These are phyloP conservation scores for Trachelus stipa DNA, from an alignment of 2,888 invertebrate species.

Conservation along the genomic window DNA sequence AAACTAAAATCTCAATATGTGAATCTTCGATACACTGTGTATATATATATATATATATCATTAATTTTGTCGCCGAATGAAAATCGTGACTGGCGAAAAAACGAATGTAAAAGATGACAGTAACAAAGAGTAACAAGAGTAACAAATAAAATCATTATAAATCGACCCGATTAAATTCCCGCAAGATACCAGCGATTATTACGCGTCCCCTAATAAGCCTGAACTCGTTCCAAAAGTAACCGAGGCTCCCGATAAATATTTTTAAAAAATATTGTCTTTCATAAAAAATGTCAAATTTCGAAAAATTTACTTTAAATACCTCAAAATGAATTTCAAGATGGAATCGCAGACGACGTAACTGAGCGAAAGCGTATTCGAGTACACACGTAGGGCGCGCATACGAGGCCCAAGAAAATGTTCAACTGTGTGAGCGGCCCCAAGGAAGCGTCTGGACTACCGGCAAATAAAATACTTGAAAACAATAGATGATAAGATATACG, in stretches of 20 bases:
- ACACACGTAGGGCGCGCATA: not conserved
- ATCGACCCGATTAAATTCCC: not conserved
- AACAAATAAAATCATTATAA: not conserved
- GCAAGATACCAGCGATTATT: not conserved
- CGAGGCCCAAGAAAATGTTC: not conserved
- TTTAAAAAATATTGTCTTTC: not conserved
- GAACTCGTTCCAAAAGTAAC: not conserved
- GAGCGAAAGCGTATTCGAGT: not conserved
- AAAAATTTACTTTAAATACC: not conserved
- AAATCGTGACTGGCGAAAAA: not conserved
- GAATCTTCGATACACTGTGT: too few relatives aligned
- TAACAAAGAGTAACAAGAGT: too few relatives aligned
- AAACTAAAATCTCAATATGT: not conserved
- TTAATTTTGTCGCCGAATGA: too few relatives aligned
- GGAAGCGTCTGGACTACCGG: slow-evolving; percentile 14
- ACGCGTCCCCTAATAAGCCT: not conserved
- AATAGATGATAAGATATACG: slow-evolving; percentile 52
- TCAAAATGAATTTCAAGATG: not conserved
- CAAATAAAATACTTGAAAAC: slow-evolving; percentile 61
- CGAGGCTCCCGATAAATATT: not conserved
- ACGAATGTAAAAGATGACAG: not conserved
- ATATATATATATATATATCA: too few relatives aligned
- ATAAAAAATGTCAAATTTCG: not conserved
- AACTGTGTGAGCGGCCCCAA: not conserved
- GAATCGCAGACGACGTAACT: not conserved